phyloP scores from a whole-genome alignment of 2,888 invertebrate genomes.

The Ectemnius continuus region DNA sequence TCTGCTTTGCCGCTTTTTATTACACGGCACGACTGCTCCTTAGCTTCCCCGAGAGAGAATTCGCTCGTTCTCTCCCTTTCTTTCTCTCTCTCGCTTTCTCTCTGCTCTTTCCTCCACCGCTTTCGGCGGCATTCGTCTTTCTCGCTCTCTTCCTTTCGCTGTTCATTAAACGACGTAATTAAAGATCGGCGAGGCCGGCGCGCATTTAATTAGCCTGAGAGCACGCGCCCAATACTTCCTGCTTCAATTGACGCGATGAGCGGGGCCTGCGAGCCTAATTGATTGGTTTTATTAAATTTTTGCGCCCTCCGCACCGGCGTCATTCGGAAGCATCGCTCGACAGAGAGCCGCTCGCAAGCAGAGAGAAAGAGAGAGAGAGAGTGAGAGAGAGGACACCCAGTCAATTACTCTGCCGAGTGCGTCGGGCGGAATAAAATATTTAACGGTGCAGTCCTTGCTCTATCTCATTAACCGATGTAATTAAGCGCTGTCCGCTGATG shows the following conservation, averaged over 20 bases:
- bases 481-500: conserved; percentile 2
- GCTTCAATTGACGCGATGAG: conserved; percentile 3
- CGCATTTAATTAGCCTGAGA: not conserved
- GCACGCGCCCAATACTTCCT: not conserved
- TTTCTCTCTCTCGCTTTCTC: too few relatives aligned
- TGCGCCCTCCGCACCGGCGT: not conserved
- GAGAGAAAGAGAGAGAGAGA: too few relatives aligned
- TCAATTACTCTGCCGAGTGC: too few relatives aligned
- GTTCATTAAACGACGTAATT: not conserved
- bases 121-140: too few relatives aligned
- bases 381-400: too few relatives aligned
- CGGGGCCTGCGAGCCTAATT: not conserved
- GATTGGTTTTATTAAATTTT: conserved; percentile 8
- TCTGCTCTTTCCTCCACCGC: too few relatives aligned
- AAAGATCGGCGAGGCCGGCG: not conserved
- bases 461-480: conserved; percentile 8
- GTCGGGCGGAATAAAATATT: conserved; percentile 1
- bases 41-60: too few relatives aligned
- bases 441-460: conserved; percentile 1
- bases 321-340: not conserved
- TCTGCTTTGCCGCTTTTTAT: too few relatives aligned
- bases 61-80: too few relatives aligned
- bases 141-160: conserved; percentile 2
- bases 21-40: too few relatives aligned
- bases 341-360: not conserved